Base-by-base conservation (phyloP, 37 sponge, comb jelly and placozoan species). In the Agelas oroides region DNA sequence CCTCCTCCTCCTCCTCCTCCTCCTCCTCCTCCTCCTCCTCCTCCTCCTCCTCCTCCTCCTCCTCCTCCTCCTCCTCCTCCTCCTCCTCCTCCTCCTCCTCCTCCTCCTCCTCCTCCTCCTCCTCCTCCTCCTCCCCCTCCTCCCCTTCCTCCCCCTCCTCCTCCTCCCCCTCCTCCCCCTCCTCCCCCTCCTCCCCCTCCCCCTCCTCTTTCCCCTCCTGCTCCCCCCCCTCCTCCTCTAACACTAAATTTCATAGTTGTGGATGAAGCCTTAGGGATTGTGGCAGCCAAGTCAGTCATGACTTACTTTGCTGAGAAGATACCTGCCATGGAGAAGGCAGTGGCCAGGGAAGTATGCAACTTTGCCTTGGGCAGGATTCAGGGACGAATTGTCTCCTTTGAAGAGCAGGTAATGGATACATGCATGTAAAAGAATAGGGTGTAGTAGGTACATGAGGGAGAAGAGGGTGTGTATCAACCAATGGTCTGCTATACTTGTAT, bases 331-430 rank as follows among this genome's bases (percentile, higher is more conserved):
- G 76, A 84, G 52, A 75, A 80, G 27, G 64, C 30, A 1, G 87
- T 89, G 54, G 75, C 79, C 59, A 95, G 89, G 67, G 78, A 76
- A n/a, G 71, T 95, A 52, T 79, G 82, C 64, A 39, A 70, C 55
- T 77, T 79, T 59, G 80, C 87, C 25, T 70, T 95, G 38, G 30
- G 25, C 23, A 83, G 71, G 41, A 36, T 95, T 0, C 94, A 93
- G 39, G 25, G 62, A 2, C 70, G 96, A 24, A 77, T 78, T 19
- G 84, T 87, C 24, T 88, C 94, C 53, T 92, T 95, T 80, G 96
- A 95, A 41, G 96, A 95, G 19, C 95, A 93, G 81, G 94, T 89
- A 58, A 40, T n/a, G n/a, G n/a, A n/a, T n/a, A n/a, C n/a, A n/a
- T n/a, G n/a, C n/a, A n/a, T n/a, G n/a, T n/a, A 79, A 59, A n/a